These are phyloP conservation scores for Campoletis sonorensis DNA, from an alignment of 1,140 invertebrate species.

Conservation along the genomic window DNA sequence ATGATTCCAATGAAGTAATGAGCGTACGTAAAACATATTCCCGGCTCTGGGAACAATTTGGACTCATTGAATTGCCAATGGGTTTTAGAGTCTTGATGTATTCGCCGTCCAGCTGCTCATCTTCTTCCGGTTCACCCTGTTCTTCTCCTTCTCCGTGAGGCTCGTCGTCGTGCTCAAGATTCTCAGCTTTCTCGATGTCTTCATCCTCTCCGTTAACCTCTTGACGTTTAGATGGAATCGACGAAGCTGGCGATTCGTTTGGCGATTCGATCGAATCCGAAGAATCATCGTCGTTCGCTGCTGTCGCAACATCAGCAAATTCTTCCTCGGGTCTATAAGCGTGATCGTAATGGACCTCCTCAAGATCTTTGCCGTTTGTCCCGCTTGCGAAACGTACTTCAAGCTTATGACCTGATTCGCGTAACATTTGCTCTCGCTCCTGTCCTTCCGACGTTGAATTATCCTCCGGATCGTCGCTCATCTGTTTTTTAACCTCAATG, in stretches of 20 bases:
- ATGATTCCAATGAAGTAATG: constrained; percentile 60
- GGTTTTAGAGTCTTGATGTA: constrained; percentile 68
- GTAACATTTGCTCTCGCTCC: constrained; percentile 38
- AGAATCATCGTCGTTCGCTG: constrained; percentile 35
- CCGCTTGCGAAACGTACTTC: constrained; percentile 62
- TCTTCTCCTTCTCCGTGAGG: neutral
- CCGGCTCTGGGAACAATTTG: constrained; percentile 47
- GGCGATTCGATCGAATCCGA: constrained; percentile 41
- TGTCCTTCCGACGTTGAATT: neutral
- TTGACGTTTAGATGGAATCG: neutral
- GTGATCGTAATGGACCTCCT: constrained; percentile 49
- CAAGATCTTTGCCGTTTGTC: constrained; percentile 50
- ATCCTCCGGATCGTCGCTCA: constrained; percentile 39
- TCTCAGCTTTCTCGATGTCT: constrained; percentile 45
- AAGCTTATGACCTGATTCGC: constrained; percentile 48
- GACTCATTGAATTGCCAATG: constrained; percentile 50
- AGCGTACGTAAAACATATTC: constrained; percentile 65
- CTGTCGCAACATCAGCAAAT: constrained; percentile 33
- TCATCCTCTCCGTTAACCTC: constrained; percentile 42
- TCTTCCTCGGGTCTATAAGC: constrained; percentile 45
- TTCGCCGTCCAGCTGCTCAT: constrained; percentile 60
- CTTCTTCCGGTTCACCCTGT: constrained; percentile 39
- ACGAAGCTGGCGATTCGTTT: constrained; percentile 31
- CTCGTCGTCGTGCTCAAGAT: constrained; percentile 40
- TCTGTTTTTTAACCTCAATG: constrained; percentile 50